Base-by-base conservation (phyloP, 1,140 invertebrate species). In the Archegozetes longisetosus region DNA sequence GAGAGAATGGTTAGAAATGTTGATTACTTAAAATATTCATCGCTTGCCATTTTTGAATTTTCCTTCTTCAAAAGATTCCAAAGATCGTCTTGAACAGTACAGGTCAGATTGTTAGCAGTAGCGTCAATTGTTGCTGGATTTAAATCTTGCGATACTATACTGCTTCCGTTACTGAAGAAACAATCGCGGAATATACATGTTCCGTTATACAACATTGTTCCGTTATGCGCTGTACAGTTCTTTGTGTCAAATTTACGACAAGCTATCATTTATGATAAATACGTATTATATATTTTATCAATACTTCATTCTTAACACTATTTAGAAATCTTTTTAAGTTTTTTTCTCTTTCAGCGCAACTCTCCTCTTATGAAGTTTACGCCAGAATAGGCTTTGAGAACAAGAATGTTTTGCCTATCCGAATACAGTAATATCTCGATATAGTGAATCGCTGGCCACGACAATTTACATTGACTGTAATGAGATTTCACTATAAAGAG, bases 211-310 rank as follows among this genome's bases (percentile, higher is more conserved):
- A 66, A 47, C 59, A 73, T 67, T 1, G 68, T 63, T 22, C 72
- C 72, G 20, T 65, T 65, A 54, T 66, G 64, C 12, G 63, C 52
- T 0, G 72, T 73, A 60, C 72, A 74, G 62, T 74, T 71, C 54
- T 68, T 71, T 14, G 66, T 63, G 60, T 73, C 72, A 57, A 72
- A 71, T 68, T 62, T 9, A 29, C 68, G 65, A 53, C 66, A 67
- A 32, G 62, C 63, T 65, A 25, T 17, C 3, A 1, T 2, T 25
- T 13, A n/a, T 50, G 3, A 29, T 9, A 3, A 27, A 12, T n/a
- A 55, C 12, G 22, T 51, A 25, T 6, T 51, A 25, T n/a, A n/a
- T n/a, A n/a, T n/a, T n/a, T n/a, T n/a, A n/a, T n/a, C n/a, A n/a
- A n/a, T n/a, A n/a, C n/a, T n/a, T n/a, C n/a, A n/a, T n/a, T n/a